These are phyloP conservation scores for Amphipoea lucens DNA, from an alignment of 2,888 invertebrate species.

Conservation along the genomic window DNA sequence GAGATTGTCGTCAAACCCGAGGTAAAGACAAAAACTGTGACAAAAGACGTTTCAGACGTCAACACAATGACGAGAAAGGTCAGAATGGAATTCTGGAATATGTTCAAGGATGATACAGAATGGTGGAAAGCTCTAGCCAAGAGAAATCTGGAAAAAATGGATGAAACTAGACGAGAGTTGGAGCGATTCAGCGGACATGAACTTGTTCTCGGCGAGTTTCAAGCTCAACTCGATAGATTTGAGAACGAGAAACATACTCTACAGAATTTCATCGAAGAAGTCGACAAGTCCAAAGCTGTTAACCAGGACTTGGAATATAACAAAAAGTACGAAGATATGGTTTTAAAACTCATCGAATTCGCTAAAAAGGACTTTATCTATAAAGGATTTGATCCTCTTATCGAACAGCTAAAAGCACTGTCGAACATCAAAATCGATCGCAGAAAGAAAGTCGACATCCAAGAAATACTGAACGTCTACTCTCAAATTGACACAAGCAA, in stretches of 20 bases:
- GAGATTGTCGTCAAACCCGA: conserved; percentile 76
- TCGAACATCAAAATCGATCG: conserved; percentile 82
- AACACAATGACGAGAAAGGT: conserved; percentile 74
- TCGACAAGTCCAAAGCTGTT: conserved; percentile 82
- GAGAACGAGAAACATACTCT: conserved; percentile 83
- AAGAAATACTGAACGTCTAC: conserved; percentile 85
- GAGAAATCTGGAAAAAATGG: conserved; percentile 87
- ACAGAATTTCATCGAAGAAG: conserved; percentile 85
- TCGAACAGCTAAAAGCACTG: conserved; percentile 83
- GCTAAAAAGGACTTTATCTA: conserved; percentile 87
- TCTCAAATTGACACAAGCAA: conserved; percentile 84
- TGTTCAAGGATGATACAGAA: conserved; percentile 87
- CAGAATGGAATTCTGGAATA: conserved; percentile 83
- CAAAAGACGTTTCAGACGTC: conserved; percentile 65
- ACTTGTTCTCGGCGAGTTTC: conserved; percentile 83
- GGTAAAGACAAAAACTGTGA: conserved; percentile 50
- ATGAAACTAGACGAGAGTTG: conserved; percentile 84
- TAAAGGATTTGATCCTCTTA: conserved; percentile 88
- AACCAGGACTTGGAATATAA: conserved; percentile 85
- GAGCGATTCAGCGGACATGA: conserved; percentile 87
- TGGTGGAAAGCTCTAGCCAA: conserved; percentile 88
- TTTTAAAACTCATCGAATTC: conserved; percentile 85
- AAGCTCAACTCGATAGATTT: conserved; percentile 80
- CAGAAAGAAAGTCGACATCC: conserved; percentile 82
- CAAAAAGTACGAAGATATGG: conserved; percentile 87